phyloP scores from a whole-genome alignment of 2,888 invertebrate genomes.

The Dioctria linearis region DNA sequence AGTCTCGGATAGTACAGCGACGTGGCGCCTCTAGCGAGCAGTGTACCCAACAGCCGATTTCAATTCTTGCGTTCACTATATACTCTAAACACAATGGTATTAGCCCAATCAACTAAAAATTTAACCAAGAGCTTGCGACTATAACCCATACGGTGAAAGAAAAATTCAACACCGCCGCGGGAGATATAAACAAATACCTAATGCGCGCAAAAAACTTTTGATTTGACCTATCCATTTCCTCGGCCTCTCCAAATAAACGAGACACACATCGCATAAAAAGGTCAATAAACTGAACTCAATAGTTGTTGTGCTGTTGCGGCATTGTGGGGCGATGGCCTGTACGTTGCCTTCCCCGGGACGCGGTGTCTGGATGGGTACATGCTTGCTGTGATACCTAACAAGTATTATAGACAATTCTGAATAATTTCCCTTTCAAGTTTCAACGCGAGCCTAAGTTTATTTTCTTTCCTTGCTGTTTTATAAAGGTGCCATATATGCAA shows the following conservation, averaged over 20 bases:
- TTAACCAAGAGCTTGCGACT: slow-evolving; percentile 16
- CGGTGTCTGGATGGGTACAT: neutral
- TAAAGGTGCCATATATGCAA: too few species aligned
- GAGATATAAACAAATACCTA: neutral
- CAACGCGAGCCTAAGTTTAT: too few species aligned
- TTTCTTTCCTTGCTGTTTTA: too few species aligned
- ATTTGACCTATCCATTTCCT: slow-evolving; percentile 33
- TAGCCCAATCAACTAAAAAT: slow-evolving; percentile 28
- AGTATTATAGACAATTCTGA: too few species aligned
- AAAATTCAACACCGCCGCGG: slow-evolving; percentile 11
- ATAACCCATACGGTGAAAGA: neutral
- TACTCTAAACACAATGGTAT: too few species aligned
- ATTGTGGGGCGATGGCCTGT: neutral
- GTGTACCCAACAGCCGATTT: too few species aligned
- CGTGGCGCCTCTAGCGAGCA: too few species aligned
- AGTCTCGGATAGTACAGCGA: too few species aligned
- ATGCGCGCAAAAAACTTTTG: neutral
- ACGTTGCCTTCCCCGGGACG: neutral
- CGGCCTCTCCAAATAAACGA: slow-evolving; percentile 1
- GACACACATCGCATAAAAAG: slow-evolving; percentile 6
- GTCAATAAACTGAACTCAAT: slow-evolving; percentile 20
- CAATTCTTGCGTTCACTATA: too few species aligned
- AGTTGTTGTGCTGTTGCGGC: slow-evolving; percentile 26
- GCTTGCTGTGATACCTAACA: neutral
- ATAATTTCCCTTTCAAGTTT: too few species aligned